Evolutionary conservation across 2,888 invertebrate species (phyloP), one percentile per base, ranked within the genome.

Genomic region (Gisinianus flammeolus): DNA sequence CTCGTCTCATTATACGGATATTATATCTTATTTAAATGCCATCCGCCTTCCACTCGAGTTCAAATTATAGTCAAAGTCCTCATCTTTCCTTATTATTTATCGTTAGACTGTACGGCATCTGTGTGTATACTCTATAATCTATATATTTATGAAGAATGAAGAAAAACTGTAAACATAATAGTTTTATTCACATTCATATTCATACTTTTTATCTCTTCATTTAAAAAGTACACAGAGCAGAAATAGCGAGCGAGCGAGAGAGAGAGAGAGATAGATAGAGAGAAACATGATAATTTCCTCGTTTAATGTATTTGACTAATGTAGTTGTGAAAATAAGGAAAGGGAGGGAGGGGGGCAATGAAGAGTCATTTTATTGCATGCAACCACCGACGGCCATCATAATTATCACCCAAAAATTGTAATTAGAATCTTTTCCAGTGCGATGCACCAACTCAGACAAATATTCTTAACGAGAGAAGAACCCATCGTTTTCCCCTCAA

Each of bases 351-450:
- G 56, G 56, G 26, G 56, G 56, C 26, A 54, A 71, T 30, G 28
- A 28, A 54, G 56, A 71, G 30, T 52, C 70, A 70, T 70, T 70
- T 70, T 54, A 56, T 71, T 26, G 56, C 56, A 71, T 71, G 71
- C 31, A 10, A 26, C 54, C 3, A 26, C 24, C 52, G n/a, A 54
- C 31, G 33, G 24, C 33, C 52, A 70, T 70, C 70, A 54, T 71
- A 54, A 71, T 71, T 71, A 71, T 71, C 71, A 71, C 71, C 26
- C 26, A 10, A 56, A 28, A 52, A 31, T 56, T 71, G 71, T 71
- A 71, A 71, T 71, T 54, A 71, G 54, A 54, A 19, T 54, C n/a
- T 64, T 64, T 64, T 28, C 62, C 26, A 2, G 58, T 54, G 3
- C n/a, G 8, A 3, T 54, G 54, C 54, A 54, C 54, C 19, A 54